Conservation (phyloP, 2,888 invertebrate genomes). For the Eumacrocentrus americanus region DNA sequence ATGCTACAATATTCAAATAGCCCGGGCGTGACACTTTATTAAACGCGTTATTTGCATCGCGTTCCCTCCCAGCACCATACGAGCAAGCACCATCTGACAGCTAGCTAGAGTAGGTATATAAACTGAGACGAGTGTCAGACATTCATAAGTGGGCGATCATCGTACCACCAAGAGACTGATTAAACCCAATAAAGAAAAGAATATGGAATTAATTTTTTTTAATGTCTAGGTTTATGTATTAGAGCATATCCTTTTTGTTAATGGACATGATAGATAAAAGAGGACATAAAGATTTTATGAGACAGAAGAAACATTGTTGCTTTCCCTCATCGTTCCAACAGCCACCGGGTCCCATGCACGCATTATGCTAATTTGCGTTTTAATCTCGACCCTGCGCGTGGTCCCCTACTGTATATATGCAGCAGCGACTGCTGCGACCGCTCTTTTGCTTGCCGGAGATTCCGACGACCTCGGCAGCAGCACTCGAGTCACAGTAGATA, state of each 20-base stretch:
- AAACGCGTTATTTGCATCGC: conserved; percentile 56
- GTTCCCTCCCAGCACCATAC: conserved; percentile 33
- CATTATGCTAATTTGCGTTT: conserved; percentile 59
- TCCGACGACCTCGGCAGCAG: conserved; percentile 25
- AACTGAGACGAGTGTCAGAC: not conserved
- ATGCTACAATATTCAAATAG: conserved; percentile 60
- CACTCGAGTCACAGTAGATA: conserved; percentile 16
- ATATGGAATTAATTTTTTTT: too few relatives aligned
- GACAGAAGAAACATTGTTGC: conserved; percentile 14
- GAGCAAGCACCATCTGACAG: conserved; percentile 18
- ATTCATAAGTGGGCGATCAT: conserved; percentile 8
- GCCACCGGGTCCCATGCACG: conserved; percentile 40
- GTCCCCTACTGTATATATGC: conserved; percentile 5
- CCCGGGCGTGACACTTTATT: conserved; percentile 57
- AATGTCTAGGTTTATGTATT: not conserved
- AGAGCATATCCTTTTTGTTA: not conserved
- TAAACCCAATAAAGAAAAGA: conserved; percentile 2
- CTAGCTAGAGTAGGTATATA: conserved; percentile 9
- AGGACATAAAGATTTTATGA: conserved; percentile 21
- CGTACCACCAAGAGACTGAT: conserved; percentile 9
- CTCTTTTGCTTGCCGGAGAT: conserved; percentile 20
- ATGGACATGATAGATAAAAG: conserved; percentile 18
- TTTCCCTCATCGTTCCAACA: conserved; percentile 10
- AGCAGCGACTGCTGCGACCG: conserved; percentile 14
- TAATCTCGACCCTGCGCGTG: conserved; percentile 53